A percentile compares a stretch with the other conserved stretches of the same genome.
Conservation (phyloP, 2,797 vertebrate genomes). For the Macroramphosus scolopax region DNA sequence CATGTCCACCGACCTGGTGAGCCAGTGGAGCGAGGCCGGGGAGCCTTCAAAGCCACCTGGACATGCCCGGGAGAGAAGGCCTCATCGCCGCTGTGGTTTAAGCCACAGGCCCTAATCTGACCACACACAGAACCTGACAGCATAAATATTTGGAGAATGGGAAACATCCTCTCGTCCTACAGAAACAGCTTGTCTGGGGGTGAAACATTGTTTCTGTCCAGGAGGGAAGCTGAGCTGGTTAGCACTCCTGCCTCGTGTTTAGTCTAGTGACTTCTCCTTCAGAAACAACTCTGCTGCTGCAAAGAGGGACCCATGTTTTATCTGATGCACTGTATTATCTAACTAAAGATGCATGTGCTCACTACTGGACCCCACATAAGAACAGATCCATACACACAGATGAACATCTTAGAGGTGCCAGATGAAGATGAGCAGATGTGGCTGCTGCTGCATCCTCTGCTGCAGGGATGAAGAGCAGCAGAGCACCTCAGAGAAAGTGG, state of each 20-base stretch:
- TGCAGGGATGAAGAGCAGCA: conserved; percentile 7
- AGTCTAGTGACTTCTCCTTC: conserved; percentile 31
- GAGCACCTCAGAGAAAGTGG: conserved; percentile 14
- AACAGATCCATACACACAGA: conserved; percentile 1
- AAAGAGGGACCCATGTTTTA: conserved; percentile 8
- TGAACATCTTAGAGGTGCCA: too few species aligned
- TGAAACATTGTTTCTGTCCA: conserved; percentile 16
- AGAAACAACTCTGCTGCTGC: conserved; percentile 17
- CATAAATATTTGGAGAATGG: conserved; percentile 66
- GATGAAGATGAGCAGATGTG: not conserved
- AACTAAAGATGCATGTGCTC: too few species aligned
- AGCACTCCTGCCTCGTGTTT: conserved; percentile 45
- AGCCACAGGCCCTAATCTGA: conserved; percentile 28
- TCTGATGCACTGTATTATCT: not conserved
- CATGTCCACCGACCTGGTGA: conserved; percentile 59
- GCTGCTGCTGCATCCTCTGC: conserved; percentile 11
- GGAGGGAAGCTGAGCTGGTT: conserved; percentile 24
- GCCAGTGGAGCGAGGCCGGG: conserved; percentile 38
- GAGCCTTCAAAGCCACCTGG: conserved; percentile 61
- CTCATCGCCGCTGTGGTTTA: conserved; percentile 6
- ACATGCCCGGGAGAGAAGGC: conserved; percentile 35
- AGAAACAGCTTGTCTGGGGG: too few species aligned
- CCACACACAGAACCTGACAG: conserved; percentile 35
- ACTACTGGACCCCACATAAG: too few species aligned
- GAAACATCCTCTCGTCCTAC: conserved; percentile 34